Evolutionary conservation across 2,888 invertebrate genomes (phyloP), one percentile per base, ranked within the genome.

Genomic region (Ochlodes sylvanus): DNA sequence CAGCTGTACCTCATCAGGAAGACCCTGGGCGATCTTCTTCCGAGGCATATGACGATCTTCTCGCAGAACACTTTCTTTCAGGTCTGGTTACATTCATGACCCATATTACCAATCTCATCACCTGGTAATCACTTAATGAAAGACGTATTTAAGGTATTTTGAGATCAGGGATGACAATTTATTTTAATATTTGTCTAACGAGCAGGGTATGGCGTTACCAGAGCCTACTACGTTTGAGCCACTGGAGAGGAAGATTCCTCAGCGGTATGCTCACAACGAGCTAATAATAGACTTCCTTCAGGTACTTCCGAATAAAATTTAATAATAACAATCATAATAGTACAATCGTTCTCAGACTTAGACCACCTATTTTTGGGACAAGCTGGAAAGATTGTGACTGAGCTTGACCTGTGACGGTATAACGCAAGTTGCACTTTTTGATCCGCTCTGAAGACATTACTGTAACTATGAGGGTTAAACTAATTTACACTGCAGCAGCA

Each of bases 1-100:
- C 99, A 99, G 89, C 92, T 99, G 65, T 99, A 98, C 92, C 95
- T 99, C 77, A 99, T 99, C 82, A 94, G 98, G 81, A 97, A 97
- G 88, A 99, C 99, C 0, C 94, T 99, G 70, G 99, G 99, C 7
- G 99, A 99, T 84, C 94, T 99, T 69, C 94, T 99, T 76, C 97
- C 98, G 0, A 94, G 99, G 70, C 99, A 99, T 88, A 96, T 99
- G 95, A 97, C 98, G 75, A 98, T 99, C 80, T 99, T 99, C 90
- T 97, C 97, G 78, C 97, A 96, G 80, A 99, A 99, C 86, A 97
- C 98, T 78, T 99, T 98, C 90, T 95, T 95, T 82, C 95, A 95
- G 88, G 94, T 94, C 64, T 42, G 54, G 14, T 52, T 14, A 34
- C 10, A 32, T 17, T 17, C 12, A 7, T 17, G 2, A 38, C 38